Conservation (phyloP, 2,113 vertebrate species). For the Megaptera novaeangliae region DNA sequence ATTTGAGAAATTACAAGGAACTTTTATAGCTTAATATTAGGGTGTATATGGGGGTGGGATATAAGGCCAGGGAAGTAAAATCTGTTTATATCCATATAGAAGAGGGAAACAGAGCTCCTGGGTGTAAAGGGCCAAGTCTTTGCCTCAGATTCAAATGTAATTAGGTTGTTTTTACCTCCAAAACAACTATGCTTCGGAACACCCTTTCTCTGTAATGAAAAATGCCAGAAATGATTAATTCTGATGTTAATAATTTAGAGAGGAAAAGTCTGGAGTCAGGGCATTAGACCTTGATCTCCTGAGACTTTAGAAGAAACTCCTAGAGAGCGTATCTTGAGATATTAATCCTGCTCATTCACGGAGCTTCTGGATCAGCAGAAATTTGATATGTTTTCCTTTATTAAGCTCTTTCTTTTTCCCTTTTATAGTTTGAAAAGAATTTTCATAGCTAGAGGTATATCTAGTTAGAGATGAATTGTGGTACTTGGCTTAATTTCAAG, state of each 20-base stretch:
- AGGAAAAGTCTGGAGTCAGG: not conserved
- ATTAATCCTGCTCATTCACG: not conserved
- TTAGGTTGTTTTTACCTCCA: not conserved
- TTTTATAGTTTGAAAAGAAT: not conserved
- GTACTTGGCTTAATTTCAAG: conserved; percentile 1
- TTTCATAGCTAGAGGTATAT: not conserved
- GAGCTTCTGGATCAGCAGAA: not conserved
- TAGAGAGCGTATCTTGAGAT: not conserved
- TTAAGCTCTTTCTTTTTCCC: not conserved
- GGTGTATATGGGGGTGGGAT: not conserved
- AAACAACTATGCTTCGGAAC: not conserved
- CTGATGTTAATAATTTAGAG: not conserved
- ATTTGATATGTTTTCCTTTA: not conserved
- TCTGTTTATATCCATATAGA: not conserved
- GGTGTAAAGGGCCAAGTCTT: not conserved
- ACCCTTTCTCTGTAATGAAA: not conserved
- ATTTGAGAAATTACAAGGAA: not conserved
- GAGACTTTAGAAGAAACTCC: not conserved
- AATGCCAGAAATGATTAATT: not conserved
- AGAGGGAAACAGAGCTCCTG: not conserved
- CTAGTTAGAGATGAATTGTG: not conserved
- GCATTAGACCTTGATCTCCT: not conserved
- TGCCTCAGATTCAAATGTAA: not conserved
- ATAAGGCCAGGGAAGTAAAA: not conserved
- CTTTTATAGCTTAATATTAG: not conserved